Base-by-base conservation (phyloP, 2,113 vertebrate genomes). In the Panthera tigris region DNA sequence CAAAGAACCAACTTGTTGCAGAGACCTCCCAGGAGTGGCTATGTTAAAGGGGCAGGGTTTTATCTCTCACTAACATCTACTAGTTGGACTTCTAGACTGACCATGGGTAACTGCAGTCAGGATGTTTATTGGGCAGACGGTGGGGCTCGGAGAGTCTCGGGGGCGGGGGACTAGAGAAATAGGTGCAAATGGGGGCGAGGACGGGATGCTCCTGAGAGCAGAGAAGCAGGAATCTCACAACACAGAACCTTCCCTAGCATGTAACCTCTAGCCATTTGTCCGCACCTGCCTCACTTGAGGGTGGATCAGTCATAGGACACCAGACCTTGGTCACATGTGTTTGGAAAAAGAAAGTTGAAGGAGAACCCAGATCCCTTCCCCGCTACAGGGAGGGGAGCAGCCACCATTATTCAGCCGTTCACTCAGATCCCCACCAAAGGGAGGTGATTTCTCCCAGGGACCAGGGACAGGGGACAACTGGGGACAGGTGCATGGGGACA, bases 401-500 rank as follows among this genome's bases (percentile, higher is more conserved):
- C 4, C n/a, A 8, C 2, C 3, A 5, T 2, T 4, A 3, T 39
- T 74, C 8, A 27, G 39, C 33, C 10, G 12, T 10, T 13, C 27
- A 55, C 5, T 1, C 41, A 6, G 11, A 41, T 18, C 55, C 5
- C 13, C 18, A 33, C 6, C 9, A 7, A 19, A 23, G 71, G 13
- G 12, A 33, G 12, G 45, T 1, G 1, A n/a, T 11, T 55, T 48
- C 21, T 19, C 13, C 61, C 18, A 33, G 33, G 71, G 71, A 12
- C 12, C 9, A 13, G 41, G 18, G 29, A 14, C 41, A 2, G 8
- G 33, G 12, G 19, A 14, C 33, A 1, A 3, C 82, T 33, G 31
- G 61, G 19, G 18, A 78, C 4, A 2, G 27, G 14, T 7, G 16
- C 7, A 4, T 33, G 7, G 4, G 0, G 10, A 7, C 6, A 0